Evolutionary conservation across 1,140 invertebrate genomes (phyloP), one percentile per base, ranked within the genome.

Genomic region (Euwallacea fornicatus): DNA sequence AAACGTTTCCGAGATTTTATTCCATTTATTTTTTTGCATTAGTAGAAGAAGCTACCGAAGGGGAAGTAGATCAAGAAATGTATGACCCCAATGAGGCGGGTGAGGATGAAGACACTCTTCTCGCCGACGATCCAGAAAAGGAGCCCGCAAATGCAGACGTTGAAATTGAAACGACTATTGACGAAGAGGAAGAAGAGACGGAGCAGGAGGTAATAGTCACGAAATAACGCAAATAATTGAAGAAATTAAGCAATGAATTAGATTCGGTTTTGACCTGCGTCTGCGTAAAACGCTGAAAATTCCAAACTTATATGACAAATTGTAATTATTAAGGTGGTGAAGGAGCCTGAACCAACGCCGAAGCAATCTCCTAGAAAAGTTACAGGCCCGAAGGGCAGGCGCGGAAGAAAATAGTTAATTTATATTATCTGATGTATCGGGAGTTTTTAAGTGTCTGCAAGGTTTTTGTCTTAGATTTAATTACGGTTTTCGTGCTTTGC

Each of bases 11-110:
- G n/a, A 33, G 15, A 53, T 59, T 8, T 63, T n/a, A 4, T 7
- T 53, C 42, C 9, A 10, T 62, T 56, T 43, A 7, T 46, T 53
- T 42, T 46, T 42, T 59, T 47, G 21, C 47, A 13, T 59, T 44
- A n/a, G 8, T 15, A 42, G 13, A 15, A 33, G 42, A 42, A 10
- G 50, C 9, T 0, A 41, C 10, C 21, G 69, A 71, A 44, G 62
- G 7, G 58, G 58, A 62, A 2, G 66, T 50, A 10, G 74, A 69
- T 53, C 44, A 61, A 59, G 79, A 81, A 10, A 76, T 81, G 75
- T 81, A 81, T 54, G 78, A 81, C 77, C 79, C 79, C 7, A 76
- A 76, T 46, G 78, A 81, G 58, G 74, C 74, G 9, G 74, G 71
- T 59, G 76, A 75, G 16, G 75, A 79, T 16, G 63, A 74, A 7